Evolutionary conservation across 2,888 invertebrate species (phyloP), one percentile per base, ranked within the genome.

Genomic region (Pilophorus perplexus): DNA sequence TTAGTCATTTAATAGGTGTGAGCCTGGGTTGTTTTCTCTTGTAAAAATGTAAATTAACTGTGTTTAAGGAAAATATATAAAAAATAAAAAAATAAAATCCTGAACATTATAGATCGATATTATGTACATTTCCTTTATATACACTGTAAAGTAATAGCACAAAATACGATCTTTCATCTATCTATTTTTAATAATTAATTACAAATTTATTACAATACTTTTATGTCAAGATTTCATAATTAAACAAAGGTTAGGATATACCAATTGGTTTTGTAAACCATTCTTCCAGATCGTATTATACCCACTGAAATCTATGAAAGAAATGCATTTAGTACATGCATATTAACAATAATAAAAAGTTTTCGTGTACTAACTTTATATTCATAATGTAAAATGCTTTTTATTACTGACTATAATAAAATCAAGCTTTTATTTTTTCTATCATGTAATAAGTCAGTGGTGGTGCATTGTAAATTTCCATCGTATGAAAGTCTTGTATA

Each of bases 371-470:
- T 48, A 68, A 68, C 66, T 67, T 68, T 68, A 66, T 67, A 68
- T 67, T 64, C 55, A 25, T 59, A 59, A 40, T 59, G 59, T 67
- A 55, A 65, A 64, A 69, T 67, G 69, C 67, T 67, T 69, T 69
- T 67, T 67, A 67, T 65, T 64, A 69, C 59, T 42, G 64, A 60
- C 59, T 55, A 67, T 66, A 68, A 69, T 46, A 37, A 59, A 69
- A 64, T 52, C 67, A 69, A 67, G 67, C 69, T 69, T 69, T 69
- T 69, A 69, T 69, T 69, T 69, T 69, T 69, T 69, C 67, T 69
- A 69, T 67, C 62, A 67, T 67, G 67, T 68, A 60, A n/a, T 66
- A 68, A 62, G 62, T 66, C 62, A 62, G 54, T 38, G 40, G 65
- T 54, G 50, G 57, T 60, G 57, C 59, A 54, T 64, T 67, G 66